Evolutionary conservation across 2,888 invertebrate species (phyloP), one percentile per base, ranked within the genome.

Genomic region (Synanthedon tipuliformis): DNA sequence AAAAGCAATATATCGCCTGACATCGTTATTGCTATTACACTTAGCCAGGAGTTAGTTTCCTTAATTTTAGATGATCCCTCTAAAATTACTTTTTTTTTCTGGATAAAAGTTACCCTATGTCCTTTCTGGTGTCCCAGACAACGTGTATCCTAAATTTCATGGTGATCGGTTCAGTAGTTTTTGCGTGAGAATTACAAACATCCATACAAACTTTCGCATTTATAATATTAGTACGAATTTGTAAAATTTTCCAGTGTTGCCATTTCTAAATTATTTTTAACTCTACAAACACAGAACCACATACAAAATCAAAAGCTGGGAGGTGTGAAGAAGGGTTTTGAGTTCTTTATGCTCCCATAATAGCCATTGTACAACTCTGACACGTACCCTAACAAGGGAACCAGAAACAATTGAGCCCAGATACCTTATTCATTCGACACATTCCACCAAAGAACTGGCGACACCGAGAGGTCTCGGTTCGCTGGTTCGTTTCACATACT

Each of bases 251-350:
- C 5, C 1, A 13, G 7, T 49, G 12, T 49, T 16, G 49, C 49
- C 18, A 10, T 18, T 10, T 49, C 49, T 49, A 1, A 18, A 49
- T 5, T 12, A 49, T 49, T 15, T n/a, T 45, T 1, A 49, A 49
- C 13, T 1, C 18, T 16, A 23, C 7, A 23, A 23, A 23, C 23
- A 15, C 13, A 63, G 64, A 67, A 66, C 66, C 64, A 59, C 65
- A 68, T 61, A 59, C 56, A 56, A 61, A 68, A 69, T 69, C 68
- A 72, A 72, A 69, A 64, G 64, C 56, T 56, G 59, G 62, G 66
- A 76, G 76, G 76, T 76, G 76, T 75, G 66, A 76, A 74, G 63
- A 73, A 72, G 75, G 73, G 72, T 59, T 61, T 64, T 60, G 61
- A 51, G 54, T 57, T 66, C 69, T 69, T 73, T 75, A 72, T 75